phyloP scores from a whole-genome alignment of 1,140 invertebrate genomes.

The Tetraneura akinire region DNA sequence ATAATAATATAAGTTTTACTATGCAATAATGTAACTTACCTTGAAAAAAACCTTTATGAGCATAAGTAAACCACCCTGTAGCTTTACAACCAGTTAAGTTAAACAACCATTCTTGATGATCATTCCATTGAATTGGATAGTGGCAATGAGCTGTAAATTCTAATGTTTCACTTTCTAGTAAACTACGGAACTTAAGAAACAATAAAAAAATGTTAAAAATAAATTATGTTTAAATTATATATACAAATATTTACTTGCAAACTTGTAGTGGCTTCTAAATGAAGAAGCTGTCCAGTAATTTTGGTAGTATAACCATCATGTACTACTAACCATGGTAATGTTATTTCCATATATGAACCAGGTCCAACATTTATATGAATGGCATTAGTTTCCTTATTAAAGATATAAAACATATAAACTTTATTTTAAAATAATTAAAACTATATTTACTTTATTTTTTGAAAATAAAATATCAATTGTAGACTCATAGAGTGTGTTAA shows the following conservation, averaged over 20 bases:
- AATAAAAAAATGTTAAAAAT: slow-evolving; percentile 27
- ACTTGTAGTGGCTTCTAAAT: slow-evolving; percentile 92
- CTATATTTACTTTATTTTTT: slow-evolving; percentile 74
- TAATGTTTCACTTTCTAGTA: slow-evolving; percentile 91
- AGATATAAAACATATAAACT: slow-evolving; percentile 5
- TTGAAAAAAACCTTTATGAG: slow-evolving; percentile 93
- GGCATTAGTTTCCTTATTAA: slow-evolving; percentile 84
- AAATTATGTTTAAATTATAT: neutral
- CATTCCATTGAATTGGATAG: slow-evolving; percentile 92
- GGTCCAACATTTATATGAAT: slow-evolving; percentile 91
- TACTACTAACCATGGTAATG: slow-evolving; percentile 88
- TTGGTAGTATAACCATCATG: slow-evolving; percentile 85
- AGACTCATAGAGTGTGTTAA: slow-evolving; percentile 87
- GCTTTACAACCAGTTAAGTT: slow-evolving; percentile 92
- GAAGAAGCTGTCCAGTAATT: slow-evolving; percentile 88
- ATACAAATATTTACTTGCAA: slow-evolving; percentile 63
- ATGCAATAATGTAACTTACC: slow-evolving; percentile 60
- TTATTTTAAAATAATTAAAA: slow-evolving; percentile 12
- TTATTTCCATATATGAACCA: slow-evolving; percentile 92
- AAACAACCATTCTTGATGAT: slow-evolving; percentile 89
- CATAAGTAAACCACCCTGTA: slow-evolving; percentile 86
- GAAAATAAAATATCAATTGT: slow-evolving; percentile 95
- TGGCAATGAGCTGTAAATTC: slow-evolving; percentile 84
- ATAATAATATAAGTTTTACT: neutral
- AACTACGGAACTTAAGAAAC: slow-evolving; percentile 71